Evolutionary conservation across 2,797 vertebrate genomes (phyloP), one percentile per base, ranked within the genome.

Genomic region (Poecilia gillii): DNA sequence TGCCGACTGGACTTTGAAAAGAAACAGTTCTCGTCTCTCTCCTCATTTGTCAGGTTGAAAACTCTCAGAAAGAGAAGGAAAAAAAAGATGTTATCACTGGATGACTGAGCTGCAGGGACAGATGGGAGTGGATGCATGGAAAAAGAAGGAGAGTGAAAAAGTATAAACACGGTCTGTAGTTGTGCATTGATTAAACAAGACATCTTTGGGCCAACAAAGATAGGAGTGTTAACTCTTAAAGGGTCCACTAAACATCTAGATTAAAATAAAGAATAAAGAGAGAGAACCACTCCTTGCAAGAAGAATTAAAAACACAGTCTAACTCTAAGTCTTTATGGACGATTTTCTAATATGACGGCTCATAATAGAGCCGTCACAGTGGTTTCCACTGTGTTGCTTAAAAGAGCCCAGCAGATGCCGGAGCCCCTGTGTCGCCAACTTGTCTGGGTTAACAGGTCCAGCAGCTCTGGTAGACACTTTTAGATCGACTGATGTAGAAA

Each of bases 61-160:
- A 82, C 82, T 84, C 79, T 70, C 81, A 83, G 80, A 41, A 77
- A 81, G n/a, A 31, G 28, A 57, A 57, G 74, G 3, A 25, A 1
- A 13, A 28, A 85, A 49, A 83, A 33, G 74, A 85, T 72, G 76
- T 79, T 80, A 86, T 87, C 84, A 39, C 66, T 75, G 53, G 74
- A 71, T 72, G 74, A 88, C 90, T 36, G 13, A 86, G 83, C 75
- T 83, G 53, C 64, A 75, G 75, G 78, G 81, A 79, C 33, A 78
- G 77, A 55, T 57, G 4, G 45, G 71, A 66, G 64, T 70, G 28
- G 31, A 72, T 75, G 53, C 47, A 79, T 31, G 16, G 39, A 64
- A 49, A 70, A 51, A 16, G 66, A 41, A 41, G 39, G 43, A 16
- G 39, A 13, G 28, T 25, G 62, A 71, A 62, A 4, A 41, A 46